Evolutionary conservation across 2,797 vertebrate genomes (phyloP).

Genomic region (Catamblyrhynchus diadema): DNA sequence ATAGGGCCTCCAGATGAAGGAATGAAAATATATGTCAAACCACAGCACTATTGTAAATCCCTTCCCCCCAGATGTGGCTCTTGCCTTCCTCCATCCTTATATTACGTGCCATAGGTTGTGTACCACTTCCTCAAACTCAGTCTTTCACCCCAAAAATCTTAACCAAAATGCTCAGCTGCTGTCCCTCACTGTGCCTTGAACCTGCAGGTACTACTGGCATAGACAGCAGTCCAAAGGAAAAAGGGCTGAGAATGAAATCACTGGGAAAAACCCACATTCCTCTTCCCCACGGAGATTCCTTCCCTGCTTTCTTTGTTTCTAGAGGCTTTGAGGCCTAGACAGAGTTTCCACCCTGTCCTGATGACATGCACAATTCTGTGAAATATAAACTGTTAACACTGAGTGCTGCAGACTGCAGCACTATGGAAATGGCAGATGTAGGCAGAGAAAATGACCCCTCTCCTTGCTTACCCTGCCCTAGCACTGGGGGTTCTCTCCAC

Average conservation of each 20-base stretch:
- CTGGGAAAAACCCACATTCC: not conserved
- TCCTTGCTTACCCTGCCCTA: not conserved
- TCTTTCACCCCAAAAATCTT: not conserved
- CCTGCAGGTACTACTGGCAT: not conserved
- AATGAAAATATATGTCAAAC: not conserved
- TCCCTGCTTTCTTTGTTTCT: not conserved
- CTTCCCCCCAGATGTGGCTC: not conserved
- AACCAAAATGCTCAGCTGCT: not conserved
- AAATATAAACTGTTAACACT: not conserved
- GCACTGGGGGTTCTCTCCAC: not conserved
- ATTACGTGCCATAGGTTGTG: rapidly evolving
- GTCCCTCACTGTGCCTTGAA: not conserved
- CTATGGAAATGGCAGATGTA: not conserved
- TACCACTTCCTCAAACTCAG: not conserved
- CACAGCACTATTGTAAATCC: not conserved
- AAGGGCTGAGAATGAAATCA: not conserved
- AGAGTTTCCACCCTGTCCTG: not conserved
- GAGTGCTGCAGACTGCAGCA: not conserved
- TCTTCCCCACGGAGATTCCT: not conserved
- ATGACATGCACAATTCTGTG: not conserved
- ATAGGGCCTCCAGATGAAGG: not conserved
- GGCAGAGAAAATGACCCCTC: not conserved
- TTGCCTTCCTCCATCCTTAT: not conserved
- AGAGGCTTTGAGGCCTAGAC: not conserved
- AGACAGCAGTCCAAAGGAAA: not conserved